Evolutionary conservation across 2,888 invertebrate species (phyloP).

Genomic region (Nomada fucata): DNA sequence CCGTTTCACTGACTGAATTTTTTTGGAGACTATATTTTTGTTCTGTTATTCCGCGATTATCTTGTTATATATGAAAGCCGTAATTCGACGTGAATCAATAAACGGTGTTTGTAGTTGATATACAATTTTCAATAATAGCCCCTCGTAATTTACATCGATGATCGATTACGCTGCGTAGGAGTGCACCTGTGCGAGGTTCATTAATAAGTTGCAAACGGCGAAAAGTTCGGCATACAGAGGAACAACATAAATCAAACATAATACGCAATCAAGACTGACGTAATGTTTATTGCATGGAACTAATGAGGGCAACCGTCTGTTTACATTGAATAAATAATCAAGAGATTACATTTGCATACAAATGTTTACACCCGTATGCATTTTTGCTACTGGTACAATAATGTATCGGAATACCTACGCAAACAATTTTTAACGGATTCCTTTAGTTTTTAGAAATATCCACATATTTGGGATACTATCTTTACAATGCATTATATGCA

Average conservation of each 20-base stretch:
- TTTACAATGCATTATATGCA: no score
- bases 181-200: constrained; percentile 1
- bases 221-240: constrained; percentile 24
- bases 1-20: not conserved
- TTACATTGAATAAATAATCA: constrained; percentile 49
- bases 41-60: not conserved
- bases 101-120: constrained; percentile 5
- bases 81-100: constrained; percentile 11
- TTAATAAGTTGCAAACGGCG: constrained; percentile 28
- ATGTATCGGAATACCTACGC: not conserved
- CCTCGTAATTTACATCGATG: constrained; percentile 6
- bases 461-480: no score
- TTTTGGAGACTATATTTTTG: not conserved
- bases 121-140: constrained; percentile 15
- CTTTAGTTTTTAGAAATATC: constrained; percentile 5
- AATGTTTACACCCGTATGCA: not conserved
- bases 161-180: constrained; percentile 9
- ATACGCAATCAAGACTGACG: constrained; percentile 37
- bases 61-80: not conserved
- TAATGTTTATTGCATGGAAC: constrained; percentile 24
- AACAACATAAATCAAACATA: constrained; percentile 45
- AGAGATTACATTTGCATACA: constrained; percentile 38
- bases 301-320: constrained; percentile 34
- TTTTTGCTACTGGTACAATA: constrained; percentile 12
- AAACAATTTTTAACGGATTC: not conserved